A percentile compares a stretch with the other conserved stretches of the same genome.
phyloP scores from a whole-genome alignment of 2,113 vertebrate genomes.

The Amblyornis subalaris region DNA sequence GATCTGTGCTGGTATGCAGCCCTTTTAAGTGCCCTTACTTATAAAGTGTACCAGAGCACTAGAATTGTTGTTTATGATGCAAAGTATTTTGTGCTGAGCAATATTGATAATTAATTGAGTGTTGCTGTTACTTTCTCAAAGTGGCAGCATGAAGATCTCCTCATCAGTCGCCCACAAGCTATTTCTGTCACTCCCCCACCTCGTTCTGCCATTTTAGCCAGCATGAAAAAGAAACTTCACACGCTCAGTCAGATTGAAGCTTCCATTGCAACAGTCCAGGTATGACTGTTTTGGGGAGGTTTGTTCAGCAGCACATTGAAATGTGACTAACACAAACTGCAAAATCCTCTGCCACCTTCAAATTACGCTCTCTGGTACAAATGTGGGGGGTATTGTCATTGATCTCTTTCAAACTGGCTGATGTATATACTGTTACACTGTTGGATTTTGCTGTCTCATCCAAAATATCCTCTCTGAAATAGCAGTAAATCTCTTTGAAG shows the following conservation, averaged over 20 bases:
- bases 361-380: fast-evolving
- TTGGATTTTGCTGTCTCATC: background rate
- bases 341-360: background rate
- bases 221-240: constrained; percentile 98
- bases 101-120: background rate
- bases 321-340: background rate
- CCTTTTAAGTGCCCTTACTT: background rate
- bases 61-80: background rate
- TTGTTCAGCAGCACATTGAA: background rate
- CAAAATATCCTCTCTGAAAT: background rate
- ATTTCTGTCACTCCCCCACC: constrained; percentile 89
- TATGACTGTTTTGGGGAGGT: background rate
- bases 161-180: constrained; percentile 86
- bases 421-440: fast-evolving
- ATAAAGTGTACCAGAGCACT: background rate
- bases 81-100: background rate
- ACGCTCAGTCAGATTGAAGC: constrained; percentile 93
- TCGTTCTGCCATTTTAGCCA: constrained; percentile 90
- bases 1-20: fast-evolving
- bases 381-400: background rate
- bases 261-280: constrained; percentile 89
- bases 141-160: constrained; percentile 97
- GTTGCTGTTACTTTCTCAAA: constrained; percentile 47
- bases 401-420: background rate
- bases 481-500: background rate